Evolutionary conservation across 2,888 invertebrate species (phyloP).

Genomic region (Cosmia pyralina): DNA sequence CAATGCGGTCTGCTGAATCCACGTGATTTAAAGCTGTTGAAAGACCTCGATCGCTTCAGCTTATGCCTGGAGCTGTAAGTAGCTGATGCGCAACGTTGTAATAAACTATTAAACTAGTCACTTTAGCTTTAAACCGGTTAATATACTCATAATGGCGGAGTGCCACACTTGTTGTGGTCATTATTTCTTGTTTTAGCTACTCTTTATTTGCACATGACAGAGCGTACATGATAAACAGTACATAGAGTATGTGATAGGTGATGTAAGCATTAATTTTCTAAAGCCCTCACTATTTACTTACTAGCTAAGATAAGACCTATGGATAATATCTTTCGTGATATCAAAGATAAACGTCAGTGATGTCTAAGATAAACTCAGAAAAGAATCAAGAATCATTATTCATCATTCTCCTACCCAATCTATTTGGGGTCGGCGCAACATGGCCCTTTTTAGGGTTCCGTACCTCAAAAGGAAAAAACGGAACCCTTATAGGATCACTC

Average conservation of each 20-base stretch:
- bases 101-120: slow-evolving; percentile 35
- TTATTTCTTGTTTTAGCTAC: slow-evolving; percentile 11
- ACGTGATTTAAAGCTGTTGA: background rate
- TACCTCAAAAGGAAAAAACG: too few relatives aligned
- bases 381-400: too few relatives aligned
- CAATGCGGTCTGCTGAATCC: background rate
- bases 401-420: too few relatives aligned
- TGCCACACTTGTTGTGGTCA: slow-evolving; percentile 19
- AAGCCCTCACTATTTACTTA: too few relatives aligned
- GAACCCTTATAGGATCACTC: too few relatives aligned
- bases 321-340: too few relatives aligned
- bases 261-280: background rate
- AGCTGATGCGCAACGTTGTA: slow-evolving; percentile 53
- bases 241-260: background rate
- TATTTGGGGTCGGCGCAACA: too few relatives aligned
- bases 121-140: slow-evolving; percentile 50
- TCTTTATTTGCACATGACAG: slow-evolving; percentile 17
- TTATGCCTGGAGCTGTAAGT: slow-evolving; percentile 6
- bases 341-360: too few relatives aligned
- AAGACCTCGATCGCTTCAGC: slow-evolving; percentile 3
- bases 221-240: background rate
- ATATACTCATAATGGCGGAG: slow-evolving; percentile 24
- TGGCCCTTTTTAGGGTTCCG: too few relatives aligned
- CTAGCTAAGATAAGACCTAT: too few relatives aligned
- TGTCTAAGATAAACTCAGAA: too few relatives aligned